These are phyloP conservation scores for Trimorus sp. DNA, from an alignment of 2,888 invertebrate species.

Conservation along the genomic window DNA sequence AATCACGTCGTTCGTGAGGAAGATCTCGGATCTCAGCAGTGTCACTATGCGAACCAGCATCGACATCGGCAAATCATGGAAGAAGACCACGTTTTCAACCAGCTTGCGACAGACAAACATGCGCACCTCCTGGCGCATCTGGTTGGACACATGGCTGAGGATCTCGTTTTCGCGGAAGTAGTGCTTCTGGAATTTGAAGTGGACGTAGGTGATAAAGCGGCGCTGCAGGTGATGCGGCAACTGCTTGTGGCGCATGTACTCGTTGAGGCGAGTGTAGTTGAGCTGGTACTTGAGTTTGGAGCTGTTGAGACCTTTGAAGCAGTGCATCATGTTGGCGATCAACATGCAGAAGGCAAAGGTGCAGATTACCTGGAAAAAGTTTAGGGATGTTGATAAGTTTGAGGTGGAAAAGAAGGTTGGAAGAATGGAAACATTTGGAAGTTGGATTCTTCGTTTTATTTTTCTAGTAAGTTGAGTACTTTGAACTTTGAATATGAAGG, in stretches of 20 bases:
- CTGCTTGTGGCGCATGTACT: conserved; percentile 78
- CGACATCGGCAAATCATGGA: conserved; percentile 82
- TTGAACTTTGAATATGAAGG: too few species aligned
- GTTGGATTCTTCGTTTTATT: too few species aligned
- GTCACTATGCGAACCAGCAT: conserved; percentile 83
- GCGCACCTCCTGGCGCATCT: conserved; percentile 82
- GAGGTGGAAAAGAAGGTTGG: too few species aligned
- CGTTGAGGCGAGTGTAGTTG: conserved; percentile 73
- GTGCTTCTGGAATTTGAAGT: conserved; percentile 76
- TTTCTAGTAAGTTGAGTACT: too few species aligned
- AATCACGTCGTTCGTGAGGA: conserved; percentile 83
- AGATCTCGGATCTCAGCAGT: conserved; percentile 82
- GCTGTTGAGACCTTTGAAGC: conserved; percentile 74
- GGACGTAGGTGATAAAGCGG: conserved; percentile 75
- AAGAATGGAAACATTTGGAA: too few species aligned
- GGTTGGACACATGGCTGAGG: conserved; percentile 74
- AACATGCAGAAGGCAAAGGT: conserved; percentile 71
- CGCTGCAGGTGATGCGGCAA: conserved; percentile 72
- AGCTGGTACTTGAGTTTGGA: conserved; percentile 76
- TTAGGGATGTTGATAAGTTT: too few species aligned
- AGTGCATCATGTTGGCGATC: conserved; percentile 73
- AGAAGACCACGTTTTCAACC: conserved; percentile 83
- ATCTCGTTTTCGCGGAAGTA: conserved; percentile 78
- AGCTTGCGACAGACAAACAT: conserved; percentile 83
- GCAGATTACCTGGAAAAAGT: conserved; percentile 66